These are phyloP conservation scores for Baccha elongata DNA, from an alignment of 2,888 invertebrate genomes.

Conservation along the genomic window DNA sequence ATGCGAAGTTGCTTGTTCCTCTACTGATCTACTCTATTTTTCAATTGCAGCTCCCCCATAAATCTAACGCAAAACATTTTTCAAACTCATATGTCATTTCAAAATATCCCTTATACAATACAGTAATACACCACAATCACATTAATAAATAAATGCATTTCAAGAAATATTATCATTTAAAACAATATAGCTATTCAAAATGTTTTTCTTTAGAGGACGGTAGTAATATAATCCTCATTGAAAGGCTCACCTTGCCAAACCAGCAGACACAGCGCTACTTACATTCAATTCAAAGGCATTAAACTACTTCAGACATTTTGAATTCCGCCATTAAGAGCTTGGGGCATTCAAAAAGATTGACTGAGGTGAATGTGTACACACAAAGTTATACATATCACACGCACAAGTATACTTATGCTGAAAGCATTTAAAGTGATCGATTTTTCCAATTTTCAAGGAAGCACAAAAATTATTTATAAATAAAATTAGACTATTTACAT, in stretches of 20 bases:
- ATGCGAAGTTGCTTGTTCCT: too few species aligned
- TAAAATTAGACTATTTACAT: not conserved
- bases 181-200: too few species aligned
- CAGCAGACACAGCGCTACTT: not conserved
- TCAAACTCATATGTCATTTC: too few species aligned
- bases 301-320: constrained; percentile 50
- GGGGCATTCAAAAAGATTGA: constrained; percentile 24
- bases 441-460: constrained; percentile 45
- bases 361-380: constrained; percentile 34
- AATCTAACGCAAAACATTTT: too few species aligned
- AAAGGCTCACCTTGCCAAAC: not conserved
- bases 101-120: too few species aligned
- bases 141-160: too few species aligned
- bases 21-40: too few species aligned
- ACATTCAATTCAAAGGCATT: constrained; percentile 34
- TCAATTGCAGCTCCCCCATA: too few species aligned
- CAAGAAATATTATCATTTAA: too few species aligned
- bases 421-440: constrained; percentile 51
- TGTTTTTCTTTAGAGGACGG: not conserved
- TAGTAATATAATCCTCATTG: constrained; percentile 4
- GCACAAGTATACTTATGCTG: constrained; percentile 54
- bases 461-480: not conserved
- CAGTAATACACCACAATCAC: too few species aligned
- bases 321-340: constrained; percentile 24
- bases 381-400: constrained; percentile 27